Base-by-base conservation (phyloP, 2,888 invertebrate genomes). In the Melanchra persicariae region DNA sequence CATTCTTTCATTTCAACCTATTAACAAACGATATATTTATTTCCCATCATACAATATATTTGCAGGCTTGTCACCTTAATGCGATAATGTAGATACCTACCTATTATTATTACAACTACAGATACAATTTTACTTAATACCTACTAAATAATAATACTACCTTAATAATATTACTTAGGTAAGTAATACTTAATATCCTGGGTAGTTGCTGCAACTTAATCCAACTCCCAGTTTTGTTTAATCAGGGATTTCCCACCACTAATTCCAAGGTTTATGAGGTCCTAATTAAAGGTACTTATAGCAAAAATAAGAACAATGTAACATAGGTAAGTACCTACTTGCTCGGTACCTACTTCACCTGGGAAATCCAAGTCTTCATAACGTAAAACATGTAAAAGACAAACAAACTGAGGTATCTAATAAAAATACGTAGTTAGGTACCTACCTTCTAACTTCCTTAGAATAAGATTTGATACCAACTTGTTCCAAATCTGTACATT, bases 341-440 rank as follows among this genome's bases (percentile, higher is more conserved):
- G 22, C 37, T 40, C 19, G 12, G 22, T 57, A n/a, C 45, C 17
- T 58, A n/a, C 8, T 22, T 59, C 15, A 68, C 34, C 12, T 58
- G 60, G 61, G 26, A 79, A 73, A 54, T 37, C 43, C 43, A 58
- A 72, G 26, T 43, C 45, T 61, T 37, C 17, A 72, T 49, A n/a
- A n/a, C n/a, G n/a, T 61, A 30, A 37, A 63, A 37, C 12, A n/a
- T 43, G 8, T 34, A 30, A 34, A 77, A 30, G n/a, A 34, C 37
- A 59, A 54, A 70, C 37, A 71, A 64, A 70, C 26, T 19, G 15
- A 59, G 74, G 19, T 40, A n/a, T n/a, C n/a, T n/a, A 73, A 65
- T 61, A 65, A 71, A n/a, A 71, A 51, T 40, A 7, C 26, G 12
- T 24, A 34, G 17, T 4, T 26, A 63, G 43, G n/a, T 57, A 49